Evolutionary conservation across 2,888 invertebrate species (phyloP), one percentile per base, ranked within the genome.

Genomic region (Crematogaster levior): DNA sequence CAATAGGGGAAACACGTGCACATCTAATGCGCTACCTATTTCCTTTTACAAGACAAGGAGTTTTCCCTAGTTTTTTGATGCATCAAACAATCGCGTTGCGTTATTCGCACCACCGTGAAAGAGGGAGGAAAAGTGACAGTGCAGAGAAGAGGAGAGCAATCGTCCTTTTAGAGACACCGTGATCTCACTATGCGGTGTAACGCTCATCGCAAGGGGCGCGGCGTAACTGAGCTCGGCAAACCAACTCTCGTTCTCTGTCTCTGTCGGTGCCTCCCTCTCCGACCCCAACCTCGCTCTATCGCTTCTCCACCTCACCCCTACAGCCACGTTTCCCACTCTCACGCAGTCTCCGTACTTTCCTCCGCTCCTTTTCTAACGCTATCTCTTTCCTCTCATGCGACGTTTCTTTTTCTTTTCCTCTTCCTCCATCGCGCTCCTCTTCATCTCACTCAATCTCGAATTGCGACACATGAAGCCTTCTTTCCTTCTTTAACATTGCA

Each of bases 151-250:
- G 82, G 24, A 56, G 43, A 65, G 48, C 12, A 48, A 61, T 43
- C 70, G 53, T 30, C 18, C 21, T 73, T 24, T 53, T 70, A 48
- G 85, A 74, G 84, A 86, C 83, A 88, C 84, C 65, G 85, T 84
- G 83, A 84, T 84, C 89, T 87, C 91, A 83, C 88, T 88, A 83
- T 68, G 84, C 87, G 88, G 90, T 90, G 90, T 89, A 93, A 93
- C 94, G 93, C 94, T 91, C 92, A 90, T 94, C 92, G 92, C 93
- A 92, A 94, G 94, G 94, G 94, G 94, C 93, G 94, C 94, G 94
- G 94, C 94, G 94, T 92, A 92, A 94, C 94, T 94, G 94, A 93
- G 89, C 92, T 86, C 90, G 90, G 88, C 88, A 89, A 90, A 87
- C 90, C 91, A 90, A 90, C 90, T 91, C 37, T 88, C 90, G 85